Evolutionary conservation across 2,888 invertebrate genomes (phyloP), one percentile per base, ranked within the genome.

Genomic region (Alloplasta piceator): DNA sequence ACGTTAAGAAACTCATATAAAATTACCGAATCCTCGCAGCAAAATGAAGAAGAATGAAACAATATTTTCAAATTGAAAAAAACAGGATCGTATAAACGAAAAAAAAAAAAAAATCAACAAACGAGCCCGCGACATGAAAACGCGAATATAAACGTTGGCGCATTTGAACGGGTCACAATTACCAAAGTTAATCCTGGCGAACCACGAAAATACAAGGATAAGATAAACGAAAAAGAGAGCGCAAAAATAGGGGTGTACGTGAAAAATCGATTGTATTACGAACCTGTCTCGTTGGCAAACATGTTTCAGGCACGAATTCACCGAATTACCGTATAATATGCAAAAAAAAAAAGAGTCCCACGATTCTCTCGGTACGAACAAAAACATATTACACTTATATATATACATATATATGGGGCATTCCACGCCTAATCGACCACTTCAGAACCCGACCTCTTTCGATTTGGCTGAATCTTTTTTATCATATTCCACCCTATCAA

Each of bases 251-350:
- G n/a, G 9, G 63, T 46, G 52, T 39, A 50, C 41, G 6, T 12
- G 60, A 74, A 71, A 71, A 74, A 52, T 74, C 60, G 56, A 71
- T 26, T 67, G 61, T 56, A 71, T 74, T 46, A 12, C 52, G 26
- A 43, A 48, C 70, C 48, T 52, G 41, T 38, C 41, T 81, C 41
- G 64, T 26, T 66, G 63, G 77, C 71, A 72, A 78, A 82, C 78
- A 56, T 55, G 74, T 50, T 75, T 71, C 71, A 71, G 67, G 74
- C 81, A 78, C 78, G 74, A 82, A 82, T 82, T 61, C 75, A 50
- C 48, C 56, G 78, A 75, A 78, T 74, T 60, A 78, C 61, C 64
- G 36, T 64, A 50, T 60, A 26, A 56, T 67, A 66, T 66, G 55
- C 43, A 56, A 70, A 82, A 78, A 72, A 48, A 56, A 64, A 77